Base-by-base conservation (phyloP, 2,113 vertebrate species). In the Chlorodrepanis virens region DNA sequence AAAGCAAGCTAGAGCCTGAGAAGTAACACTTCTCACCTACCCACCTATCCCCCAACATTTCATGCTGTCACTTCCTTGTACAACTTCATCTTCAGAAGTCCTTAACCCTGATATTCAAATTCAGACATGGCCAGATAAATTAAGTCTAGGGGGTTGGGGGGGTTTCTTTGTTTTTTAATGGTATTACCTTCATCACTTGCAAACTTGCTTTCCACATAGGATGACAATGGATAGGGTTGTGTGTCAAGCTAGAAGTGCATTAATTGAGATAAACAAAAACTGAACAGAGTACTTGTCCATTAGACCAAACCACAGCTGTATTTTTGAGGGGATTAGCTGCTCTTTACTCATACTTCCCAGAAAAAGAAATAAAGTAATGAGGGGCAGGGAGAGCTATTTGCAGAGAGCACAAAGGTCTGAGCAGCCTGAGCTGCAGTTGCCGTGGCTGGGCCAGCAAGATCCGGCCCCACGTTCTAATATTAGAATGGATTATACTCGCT, bases 141-240 rank as follows among this genome's bases (percentile, higher is more conserved):
- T 11, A 76, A 49, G 47, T 27, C 11, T 13, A 1, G 3, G 8
- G 3, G 1, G 0, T 5, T 10, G 13, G 15, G 4, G 10, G 10
- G 5, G 5, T 67, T 39, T 15, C 2, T 27, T 23, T 37, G 6
- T 0, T 60, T 42, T 45, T 50, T 39, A n/a, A 29, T 9, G 13
- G 10, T 31, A 42, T 37, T 61, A 22, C 18, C 60, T 47, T 27
- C 24, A 35, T 14, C 33, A 84, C 16, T 57, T 33, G 11, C 24
- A 75, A 47, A 22, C 17, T 77, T 33, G 21, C 16, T 61, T 72
- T 83, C 71, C 50, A 39, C 8, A 29, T 2, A 33, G 15, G 7
- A 37, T 88, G 44, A 20, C 24, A 21, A 18, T 3, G 6, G 29
- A 35, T 5, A 40, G 24, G 4, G 8, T 4, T 83, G 33, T 18